These are phyloP conservation scores for Sesia apiformis DNA, from an alignment of 2,888 invertebrate genomes.

Conservation along the genomic window DNA sequence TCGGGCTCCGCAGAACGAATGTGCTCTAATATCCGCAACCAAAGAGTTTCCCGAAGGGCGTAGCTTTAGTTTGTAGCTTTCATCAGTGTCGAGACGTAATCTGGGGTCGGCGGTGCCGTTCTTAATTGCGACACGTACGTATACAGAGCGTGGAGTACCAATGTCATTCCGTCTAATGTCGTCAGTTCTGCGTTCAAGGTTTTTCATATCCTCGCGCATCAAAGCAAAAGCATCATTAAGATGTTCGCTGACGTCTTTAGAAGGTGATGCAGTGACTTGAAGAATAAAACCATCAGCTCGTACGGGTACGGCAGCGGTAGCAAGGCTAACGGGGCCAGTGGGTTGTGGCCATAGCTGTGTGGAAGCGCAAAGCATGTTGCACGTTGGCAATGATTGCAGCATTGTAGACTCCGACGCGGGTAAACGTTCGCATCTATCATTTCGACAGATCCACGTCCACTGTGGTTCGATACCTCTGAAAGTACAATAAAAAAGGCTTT, in stretches of 20 bases:
- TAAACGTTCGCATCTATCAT: constrained; percentile 79
- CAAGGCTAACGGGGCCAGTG: constrained; percentile 80
- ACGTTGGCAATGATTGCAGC: constrained; percentile 79
- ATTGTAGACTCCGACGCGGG: constrained; percentile 41
- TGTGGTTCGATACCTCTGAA: constrained; percentile 71
- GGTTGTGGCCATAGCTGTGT: constrained; percentile 88
- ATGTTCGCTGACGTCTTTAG: constrained; percentile 43
- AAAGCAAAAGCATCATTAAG: constrained; percentile 65
- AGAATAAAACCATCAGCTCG: constrained; percentile 67
- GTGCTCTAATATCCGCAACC: constrained; percentile 77
- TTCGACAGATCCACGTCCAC: constrained; percentile 86
- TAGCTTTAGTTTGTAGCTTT: constrained; percentile 81
- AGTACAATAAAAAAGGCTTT: constrained; percentile 8
- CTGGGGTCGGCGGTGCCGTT: constrained; percentile 69
- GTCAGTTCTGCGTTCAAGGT: constrained; percentile 48
- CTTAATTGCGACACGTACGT: constrained; percentile 70
- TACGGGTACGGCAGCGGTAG: constrained; percentile 77
- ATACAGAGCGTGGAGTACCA: constrained; percentile 54
- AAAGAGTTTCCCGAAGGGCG: constrained; percentile 55
- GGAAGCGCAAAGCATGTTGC: constrained; percentile 85
- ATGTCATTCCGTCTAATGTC: constrained; percentile 27
- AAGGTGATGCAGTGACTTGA: constrained; percentile 48
- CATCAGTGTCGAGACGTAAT: constrained; percentile 80
- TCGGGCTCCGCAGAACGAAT: constrained; percentile 84
- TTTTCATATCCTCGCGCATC: constrained; percentile 65